phyloP scores from a whole-genome alignment of 2,888 invertebrate species.

The Silvanus unidentatus region DNA sequence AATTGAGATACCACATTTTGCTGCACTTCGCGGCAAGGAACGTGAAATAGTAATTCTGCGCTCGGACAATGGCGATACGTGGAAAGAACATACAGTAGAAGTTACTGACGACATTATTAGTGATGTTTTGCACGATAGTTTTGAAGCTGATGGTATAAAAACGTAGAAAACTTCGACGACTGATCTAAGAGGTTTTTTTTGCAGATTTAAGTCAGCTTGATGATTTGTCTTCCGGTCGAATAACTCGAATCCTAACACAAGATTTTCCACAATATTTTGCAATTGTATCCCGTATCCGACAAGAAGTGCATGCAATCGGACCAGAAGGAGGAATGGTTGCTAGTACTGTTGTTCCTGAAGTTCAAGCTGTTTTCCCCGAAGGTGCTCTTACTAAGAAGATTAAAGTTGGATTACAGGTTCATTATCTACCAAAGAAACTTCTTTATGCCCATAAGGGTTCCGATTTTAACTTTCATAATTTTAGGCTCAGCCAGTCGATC shows the following conservation, averaged over 20 bases:
- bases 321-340: slow-evolving; percentile 99
- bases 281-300: slow-evolving; percentile 94
- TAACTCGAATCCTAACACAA: slow-evolving; percentile 93
- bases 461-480: too few relatives aligned
- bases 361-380: slow-evolving; percentile 98
- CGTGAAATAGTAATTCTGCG: slow-evolving; percentile 96
- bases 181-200: slow-evolving; percentile 4
- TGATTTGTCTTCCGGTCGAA: slow-evolving; percentile 80
- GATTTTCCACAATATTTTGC: slow-evolving; percentile 99
- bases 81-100: slow-evolving; percentile 96
- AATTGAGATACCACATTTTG: slow-evolving; percentile 98
- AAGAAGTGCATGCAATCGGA: slow-evolving; percentile 97
- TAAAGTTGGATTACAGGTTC: slow-evolving; percentile 99
- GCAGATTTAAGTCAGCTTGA: slow-evolving; percentile 69
- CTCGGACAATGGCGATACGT: slow-evolving; percentile 97
- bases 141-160: slow-evolving; percentile 79
- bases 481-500: slow-evolving; percentile 96
- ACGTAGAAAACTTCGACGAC: background rate
- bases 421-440: too few relatives aligned
- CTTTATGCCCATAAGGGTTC: too few relatives aligned
- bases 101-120: slow-evolving; percentile 92
- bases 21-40: slow-evolving; percentile 93
- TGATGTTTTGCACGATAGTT: slow-evolving; percentile 86
- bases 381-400: slow-evolving; percentile 99
- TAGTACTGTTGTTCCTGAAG: slow-evolving; percentile 97